These are phyloP conservation scores for Paratilapia polleni DNA, from an alignment of 2,113 vertebrate genomes.

Conservation along the genomic window DNA sequence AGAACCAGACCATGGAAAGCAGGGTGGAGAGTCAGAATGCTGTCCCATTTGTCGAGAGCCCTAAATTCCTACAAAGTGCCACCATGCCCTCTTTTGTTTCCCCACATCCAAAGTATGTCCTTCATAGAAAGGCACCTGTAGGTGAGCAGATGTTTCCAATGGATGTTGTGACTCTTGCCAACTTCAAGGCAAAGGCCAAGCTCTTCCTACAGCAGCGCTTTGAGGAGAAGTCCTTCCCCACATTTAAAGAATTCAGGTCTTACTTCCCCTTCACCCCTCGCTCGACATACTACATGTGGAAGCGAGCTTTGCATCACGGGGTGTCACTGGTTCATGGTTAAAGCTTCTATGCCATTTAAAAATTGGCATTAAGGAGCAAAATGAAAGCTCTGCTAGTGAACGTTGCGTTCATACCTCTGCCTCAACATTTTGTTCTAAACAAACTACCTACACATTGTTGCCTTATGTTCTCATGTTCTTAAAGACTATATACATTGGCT, in stretches of 20 bases:
- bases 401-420: background rate
- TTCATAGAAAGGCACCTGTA: conserved; percentile 53
- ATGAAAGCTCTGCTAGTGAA: background rate
- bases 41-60: conserved; percentile 42
- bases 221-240: conserved; percentile 92
- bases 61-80: background rate
- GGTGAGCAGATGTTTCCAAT: conserved; percentile 84
- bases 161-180: conserved; percentile 89
- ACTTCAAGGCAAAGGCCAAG: conserved; percentile 97
- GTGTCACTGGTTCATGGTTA: conserved; percentile 90
- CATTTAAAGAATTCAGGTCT: conserved; percentile 93
- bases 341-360: conserved; percentile 24
- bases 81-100: conserved; percentile 13
- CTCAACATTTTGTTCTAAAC: background rate
- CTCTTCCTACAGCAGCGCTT: conserved; percentile 94
- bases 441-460: conserved; percentile 36
- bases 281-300: conserved; percentile 99
- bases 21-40: background rate
- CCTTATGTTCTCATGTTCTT: background rate
- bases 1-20: background rate
- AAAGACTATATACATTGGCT: conserved; percentile 6
- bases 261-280: conserved; percentile 92
- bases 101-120: conserved; percentile 48
- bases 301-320: conserved; percentile 91
- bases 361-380: background rate